phyloP scores from a whole-genome alignment of 2,113 vertebrate genomes.

The Petaurus breviceps region DNA sequence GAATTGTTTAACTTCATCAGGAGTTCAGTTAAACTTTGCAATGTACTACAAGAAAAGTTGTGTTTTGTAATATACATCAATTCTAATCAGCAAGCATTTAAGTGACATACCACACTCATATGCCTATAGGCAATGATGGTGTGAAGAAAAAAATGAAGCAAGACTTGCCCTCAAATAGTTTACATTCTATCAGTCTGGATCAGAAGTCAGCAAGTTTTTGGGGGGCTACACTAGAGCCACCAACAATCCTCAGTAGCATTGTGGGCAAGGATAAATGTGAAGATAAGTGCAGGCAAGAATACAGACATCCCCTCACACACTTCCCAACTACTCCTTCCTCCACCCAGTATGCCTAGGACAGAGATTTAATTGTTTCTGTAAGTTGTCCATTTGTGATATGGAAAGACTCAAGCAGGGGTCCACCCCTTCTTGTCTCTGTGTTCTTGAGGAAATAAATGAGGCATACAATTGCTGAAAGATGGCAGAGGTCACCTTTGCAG shows the following conservation, averaged over 20 bases:
- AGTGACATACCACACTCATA: neutral
- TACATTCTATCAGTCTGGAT: neutral
- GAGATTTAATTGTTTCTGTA: neutral
- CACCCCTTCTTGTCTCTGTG: neutral
- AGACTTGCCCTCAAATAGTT: neutral
- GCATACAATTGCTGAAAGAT: neutral
- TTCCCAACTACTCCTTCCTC: neutral
- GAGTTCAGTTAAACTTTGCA: neutral
- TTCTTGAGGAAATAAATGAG: neutral
- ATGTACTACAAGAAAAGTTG: neutral
- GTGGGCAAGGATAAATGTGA: neutral
- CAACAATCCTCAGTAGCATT: neutral
- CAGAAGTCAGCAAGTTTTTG: neutral
- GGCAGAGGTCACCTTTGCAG: neutral
- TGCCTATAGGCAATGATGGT: neutral
- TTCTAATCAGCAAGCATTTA: neutral
- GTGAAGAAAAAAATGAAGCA: neutral
- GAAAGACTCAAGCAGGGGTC: neutral
- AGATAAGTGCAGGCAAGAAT: neutral
- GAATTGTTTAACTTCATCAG: neutral
- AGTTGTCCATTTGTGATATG: neutral
- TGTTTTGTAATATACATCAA: neutral
- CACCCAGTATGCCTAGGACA: neutral
- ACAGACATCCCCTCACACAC: neutral
- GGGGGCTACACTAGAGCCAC: neutral